Evolutionary conservation across 2,888 invertebrate genomes (phyloP).

Genomic region (Apamea sordens): DNA sequence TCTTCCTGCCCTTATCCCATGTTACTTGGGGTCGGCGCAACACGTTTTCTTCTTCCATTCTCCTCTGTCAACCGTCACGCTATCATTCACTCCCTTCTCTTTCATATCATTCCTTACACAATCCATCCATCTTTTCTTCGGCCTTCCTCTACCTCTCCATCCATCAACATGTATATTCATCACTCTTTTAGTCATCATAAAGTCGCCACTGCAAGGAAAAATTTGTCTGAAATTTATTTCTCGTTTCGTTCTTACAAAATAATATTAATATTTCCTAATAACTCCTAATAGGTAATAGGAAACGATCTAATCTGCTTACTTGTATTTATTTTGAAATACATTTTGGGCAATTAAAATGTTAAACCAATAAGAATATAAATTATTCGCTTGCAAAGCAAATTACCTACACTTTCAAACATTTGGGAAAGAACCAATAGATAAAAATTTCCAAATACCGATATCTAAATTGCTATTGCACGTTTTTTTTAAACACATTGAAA

Average conservation of each 20-base stretch:
- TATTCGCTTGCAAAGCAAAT: neutral
- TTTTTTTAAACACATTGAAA: conserved; percentile 11
- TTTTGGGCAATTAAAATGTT: conserved; percentile 17
- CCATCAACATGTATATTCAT: too few relatives aligned
- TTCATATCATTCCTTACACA: too few relatives aligned
- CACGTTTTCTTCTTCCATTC: too few relatives aligned
- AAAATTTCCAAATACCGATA: conserved; percentile 6
- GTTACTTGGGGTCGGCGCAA: too few relatives aligned
- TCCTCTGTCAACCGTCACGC: too few relatives aligned
- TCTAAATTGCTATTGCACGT: conserved; percentile 7
- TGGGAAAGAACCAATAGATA: conserved; percentile 14
- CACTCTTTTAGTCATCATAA: too few relatives aligned
- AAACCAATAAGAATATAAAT: conserved; percentile 19
- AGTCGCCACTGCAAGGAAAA: neutral
- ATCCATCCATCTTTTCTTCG: too few relatives aligned
- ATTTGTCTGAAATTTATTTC: neutral
- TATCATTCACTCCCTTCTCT: too few relatives aligned
- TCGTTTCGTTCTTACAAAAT: neutral
- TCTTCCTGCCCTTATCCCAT: too few relatives aligned
- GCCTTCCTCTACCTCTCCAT: too few relatives aligned
- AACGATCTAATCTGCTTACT: neutral
- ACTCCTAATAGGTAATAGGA: neutral
- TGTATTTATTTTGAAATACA: neutral
- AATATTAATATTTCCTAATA: neutral
- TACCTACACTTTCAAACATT: conserved; percentile 11